A percentile compares a stretch with the other conserved stretches of the same genome.
Conservation (phyloP, 1,140 invertebrate genomes). For the Apolygus lucorum region DNA sequence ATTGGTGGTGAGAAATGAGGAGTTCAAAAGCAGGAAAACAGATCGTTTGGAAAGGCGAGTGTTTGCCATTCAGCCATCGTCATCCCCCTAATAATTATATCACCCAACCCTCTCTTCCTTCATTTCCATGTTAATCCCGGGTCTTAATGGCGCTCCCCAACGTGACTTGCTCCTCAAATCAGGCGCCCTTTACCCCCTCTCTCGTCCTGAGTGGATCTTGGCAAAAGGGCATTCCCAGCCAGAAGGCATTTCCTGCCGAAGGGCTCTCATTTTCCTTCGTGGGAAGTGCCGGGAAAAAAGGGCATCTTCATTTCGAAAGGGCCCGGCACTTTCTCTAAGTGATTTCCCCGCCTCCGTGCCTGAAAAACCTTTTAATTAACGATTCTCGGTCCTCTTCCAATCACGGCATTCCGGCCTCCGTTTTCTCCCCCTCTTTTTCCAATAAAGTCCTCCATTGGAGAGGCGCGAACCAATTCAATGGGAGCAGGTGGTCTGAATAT, state of each 20-base stretch:
- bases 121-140: constrained; percentile 20
- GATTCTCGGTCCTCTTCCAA: not conserved
- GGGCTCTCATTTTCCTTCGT: not conserved
- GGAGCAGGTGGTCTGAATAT: too few species aligned
- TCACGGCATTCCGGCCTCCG: not conserved
- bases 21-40: too few species aligned
- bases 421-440: too few species aligned
- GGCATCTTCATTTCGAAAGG: too few species aligned
- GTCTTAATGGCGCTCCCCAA: not conserved
- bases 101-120: constrained; percentile 3
- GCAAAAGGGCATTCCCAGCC: not conserved
- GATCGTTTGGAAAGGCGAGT: not conserved
- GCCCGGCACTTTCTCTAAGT: not conserved
- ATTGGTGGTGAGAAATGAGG: too few species aligned
- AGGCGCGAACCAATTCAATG: too few species aligned
- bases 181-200: too few species aligned
- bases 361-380: not conserved
- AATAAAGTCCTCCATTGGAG: too few species aligned
- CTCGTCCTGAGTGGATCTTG: too few species aligned
- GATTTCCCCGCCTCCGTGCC: not conserved
- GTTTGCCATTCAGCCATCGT: constrained; percentile 10
- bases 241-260: not conserved
- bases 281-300: too few species aligned
- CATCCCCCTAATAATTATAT: constrained; percentile 13
- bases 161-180: constrained; percentile 3